These are phyloP conservation scores for Cheirogaleus medius DNA, from an alignment of 2,113 vertebrate genomes.

Conservation along the genomic window DNA sequence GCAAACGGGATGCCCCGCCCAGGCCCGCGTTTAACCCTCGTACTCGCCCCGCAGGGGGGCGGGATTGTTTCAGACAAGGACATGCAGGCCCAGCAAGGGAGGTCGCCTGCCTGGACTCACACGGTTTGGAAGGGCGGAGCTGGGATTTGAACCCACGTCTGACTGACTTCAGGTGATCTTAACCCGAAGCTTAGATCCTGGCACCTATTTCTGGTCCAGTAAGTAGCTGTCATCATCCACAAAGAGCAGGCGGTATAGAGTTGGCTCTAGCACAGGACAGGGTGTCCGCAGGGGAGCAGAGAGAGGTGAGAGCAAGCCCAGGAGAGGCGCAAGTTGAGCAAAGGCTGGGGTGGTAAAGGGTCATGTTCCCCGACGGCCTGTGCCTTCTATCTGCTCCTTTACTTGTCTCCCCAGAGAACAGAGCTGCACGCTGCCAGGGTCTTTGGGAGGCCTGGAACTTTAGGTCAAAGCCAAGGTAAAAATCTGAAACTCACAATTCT, in stretches of 20 bases:
- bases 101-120: not conserved
- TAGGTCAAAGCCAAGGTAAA: too few species aligned
- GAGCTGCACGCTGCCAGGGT: not conserved
- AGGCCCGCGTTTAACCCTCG: not conserved
- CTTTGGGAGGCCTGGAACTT: not conserved
- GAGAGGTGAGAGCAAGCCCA: not conserved
- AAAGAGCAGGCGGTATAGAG: fast-evolving
- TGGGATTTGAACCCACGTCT: not conserved
- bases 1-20: fast-evolving
- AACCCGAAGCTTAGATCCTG: too few species aligned
- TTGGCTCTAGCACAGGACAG: not conserved
- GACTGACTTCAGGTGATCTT: not conserved
- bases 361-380: not conserved
- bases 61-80: not conserved
- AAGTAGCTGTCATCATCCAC: not conserved
- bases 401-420: not conserved
- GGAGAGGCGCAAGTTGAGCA: not conserved
- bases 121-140: not conserved
- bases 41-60: fast-evolving
- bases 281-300: not conserved
- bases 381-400: not conserved
- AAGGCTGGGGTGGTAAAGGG: not conserved
- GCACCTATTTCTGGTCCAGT: not conserved
- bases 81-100: not conserved
- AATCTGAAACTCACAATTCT: not conserved